Evolutionary conservation across 2,888 invertebrate species (phyloP), one percentile per base, ranked within the genome.

Genomic region (Melanostoma scalare): DNA sequence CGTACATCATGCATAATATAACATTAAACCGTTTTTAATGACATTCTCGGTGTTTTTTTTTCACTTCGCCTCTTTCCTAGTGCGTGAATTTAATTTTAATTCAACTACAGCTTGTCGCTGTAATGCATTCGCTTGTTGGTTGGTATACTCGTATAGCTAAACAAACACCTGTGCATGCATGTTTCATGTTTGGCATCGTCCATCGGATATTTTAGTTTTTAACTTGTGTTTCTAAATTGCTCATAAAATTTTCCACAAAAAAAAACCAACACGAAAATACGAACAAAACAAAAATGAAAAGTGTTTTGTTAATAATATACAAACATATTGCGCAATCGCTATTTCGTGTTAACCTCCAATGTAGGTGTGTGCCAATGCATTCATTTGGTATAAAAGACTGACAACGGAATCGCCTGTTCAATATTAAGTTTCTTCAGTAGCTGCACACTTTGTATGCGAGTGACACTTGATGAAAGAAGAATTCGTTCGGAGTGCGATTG

Each of bases 341-440:
- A 69, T 56, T 6, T 61, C 48, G 44, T 71, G 71, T 71, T 84
- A 84, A 84, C 84, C 84, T 79, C 74, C 74, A 79, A 75, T 72
- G 79, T 71, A 75, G 78, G 61, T 84, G 84, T 84, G 74, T 84
- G 79, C 67, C 79, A 79, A 75, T 71, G 65, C 74, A 84, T 69
- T 69, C 77, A 77, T 44, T 73, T 55, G 31, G n/a, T 50, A 61
- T 44, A 8, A 48, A 67, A n/a, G 56, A 50, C 31, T 36, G 61
- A 52, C 63, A 63, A 31, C 31, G 38, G 38, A 50, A 38, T 63
- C 10, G 48, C 20, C 20, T 35, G 35, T 38, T 56, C 44, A 50
- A 44, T 33, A 33, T 33, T 8, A 69, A 69, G 6, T 63, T 68
- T 46, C 53, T 53, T 60, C 58, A 71, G 53, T 53, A 65, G 65